Base-by-base conservation (phyloP, 2,113 vertebrate genomes). In the Theristicus caerulescens region DNA sequence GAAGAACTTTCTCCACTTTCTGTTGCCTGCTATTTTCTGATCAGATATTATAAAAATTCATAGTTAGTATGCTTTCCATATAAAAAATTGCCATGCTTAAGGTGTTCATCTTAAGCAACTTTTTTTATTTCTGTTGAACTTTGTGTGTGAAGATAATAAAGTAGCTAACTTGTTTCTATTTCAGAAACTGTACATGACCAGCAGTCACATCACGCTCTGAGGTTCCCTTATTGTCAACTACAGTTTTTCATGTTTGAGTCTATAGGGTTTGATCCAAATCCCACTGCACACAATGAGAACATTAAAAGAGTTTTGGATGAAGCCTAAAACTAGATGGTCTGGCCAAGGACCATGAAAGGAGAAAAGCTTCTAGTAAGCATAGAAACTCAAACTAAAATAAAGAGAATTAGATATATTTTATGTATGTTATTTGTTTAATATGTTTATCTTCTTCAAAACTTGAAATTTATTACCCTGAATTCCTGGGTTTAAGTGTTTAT, bases 401-500 rank as follows among this genome's bases (percentile, higher is more conserved):
- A 72, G 40, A 90, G 4, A 81, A 55, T 72, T 51, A 72, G 13
- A 11, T 74, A 6, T 18, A 36, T 49, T 72, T 82, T 32, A 42
- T 18, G 2, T 67, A 46, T 24, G 6, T 54, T 82, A 27, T 15
- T 65, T 76, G 1, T 90, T 72, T 61, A 55, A 61, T 87, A 85
- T 82, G 29, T 46, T 81, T 86, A 70, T 40, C 15, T 58, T 24
- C 46, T 78, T 86, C 65, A 80, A 66, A 82, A 67, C 38, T 86
- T 91, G 76, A 87, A 77, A 69, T 74, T 73, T 87, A 44, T 49
- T 90, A 67, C 31, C 40, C 21, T 42, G 42, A 90, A 89, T 95
- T 97, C 76, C 61, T 90, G 21, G 91, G 92, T 96, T 92, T 73
- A 85, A 91, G 17, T 67, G 55, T 82, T 95, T 93, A 40, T 94